These are phyloP conservation scores for Acanthosoma haemorrhoidale DNA, from an alignment of 2,888 invertebrate genomes.

Conservation along the genomic window DNA sequence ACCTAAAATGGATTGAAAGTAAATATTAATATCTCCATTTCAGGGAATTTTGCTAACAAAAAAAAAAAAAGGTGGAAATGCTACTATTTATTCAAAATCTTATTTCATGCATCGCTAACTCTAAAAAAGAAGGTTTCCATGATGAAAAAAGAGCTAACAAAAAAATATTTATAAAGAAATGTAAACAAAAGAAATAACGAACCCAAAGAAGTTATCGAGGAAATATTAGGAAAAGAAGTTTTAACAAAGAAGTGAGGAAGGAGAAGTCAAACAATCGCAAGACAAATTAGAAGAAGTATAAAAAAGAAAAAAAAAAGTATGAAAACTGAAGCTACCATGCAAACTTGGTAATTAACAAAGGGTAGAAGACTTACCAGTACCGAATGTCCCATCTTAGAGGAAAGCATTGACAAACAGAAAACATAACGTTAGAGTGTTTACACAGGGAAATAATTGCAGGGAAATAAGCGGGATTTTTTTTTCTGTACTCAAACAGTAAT, in stretches of 20 bases:
- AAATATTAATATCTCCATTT: too few relatives aligned
- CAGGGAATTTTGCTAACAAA: too few relatives aligned
- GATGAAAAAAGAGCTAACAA: too few relatives aligned
- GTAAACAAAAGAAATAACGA: conserved; percentile 5
- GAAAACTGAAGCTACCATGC: conserved; percentile 7
- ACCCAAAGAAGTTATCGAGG: conserved; percentile 1
- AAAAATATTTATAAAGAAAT: not conserved
- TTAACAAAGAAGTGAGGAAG: conserved; percentile 6
- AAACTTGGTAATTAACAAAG: not conserved
- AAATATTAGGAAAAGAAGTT: conserved; percentile 8
- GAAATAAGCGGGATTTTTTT: not conserved
- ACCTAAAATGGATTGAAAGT: too few relatives aligned
- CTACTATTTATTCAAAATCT: too few relatives aligned
- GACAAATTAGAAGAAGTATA: conserved; percentile 2
- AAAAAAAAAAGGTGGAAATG: too few relatives aligned
- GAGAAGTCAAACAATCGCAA: not conserved
- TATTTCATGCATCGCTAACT: not conserved
- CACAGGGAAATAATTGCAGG: not conserved
- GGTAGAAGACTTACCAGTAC: conserved; percentile 7
- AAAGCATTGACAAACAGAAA: conserved; percentile 17
- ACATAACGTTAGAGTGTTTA: conserved; percentile 1
- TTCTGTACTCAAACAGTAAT: not conserved
- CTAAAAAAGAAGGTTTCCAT: not conserved
- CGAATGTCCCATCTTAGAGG: conserved; percentile 17
- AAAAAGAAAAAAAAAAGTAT: not conserved